phyloP scores from a whole-genome alignment of 2,797 vertebrate genomes.

The Myotis pilosus region DNA sequence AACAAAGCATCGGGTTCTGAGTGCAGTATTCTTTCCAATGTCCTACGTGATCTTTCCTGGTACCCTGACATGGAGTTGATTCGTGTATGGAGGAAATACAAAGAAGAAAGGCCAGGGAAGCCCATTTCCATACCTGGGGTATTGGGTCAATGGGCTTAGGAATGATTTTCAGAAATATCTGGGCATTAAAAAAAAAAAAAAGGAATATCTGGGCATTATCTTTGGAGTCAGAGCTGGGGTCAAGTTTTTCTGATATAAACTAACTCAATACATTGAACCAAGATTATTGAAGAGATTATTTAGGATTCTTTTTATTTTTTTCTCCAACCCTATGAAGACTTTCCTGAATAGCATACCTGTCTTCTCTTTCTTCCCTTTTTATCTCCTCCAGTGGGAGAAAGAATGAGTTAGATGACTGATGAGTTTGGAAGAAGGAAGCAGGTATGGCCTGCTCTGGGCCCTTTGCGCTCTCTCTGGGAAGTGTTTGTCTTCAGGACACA shows the following conservation, averaged over 20 bases:
- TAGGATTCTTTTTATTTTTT: neutral
- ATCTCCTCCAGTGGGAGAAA: neutral
- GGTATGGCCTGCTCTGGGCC: neutral
- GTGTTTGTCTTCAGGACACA: neutral
- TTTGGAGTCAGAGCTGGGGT: neutral
- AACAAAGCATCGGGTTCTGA: neutral
- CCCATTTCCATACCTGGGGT: neutral
- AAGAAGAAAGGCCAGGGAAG: neutral
- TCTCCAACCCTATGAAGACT: neutral
- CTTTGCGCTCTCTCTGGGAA: neutral
- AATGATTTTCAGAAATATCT: neutral
- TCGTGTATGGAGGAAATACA: neutral
- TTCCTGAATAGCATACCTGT: neutral
- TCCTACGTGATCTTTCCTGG: neutral
- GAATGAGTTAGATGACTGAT: neutral
- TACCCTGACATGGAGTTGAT: neutral
- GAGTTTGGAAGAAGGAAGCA: neutral
- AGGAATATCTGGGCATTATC: neutral
- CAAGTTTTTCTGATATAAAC: neutral
- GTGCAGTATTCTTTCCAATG: neutral
- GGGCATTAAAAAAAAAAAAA: neutral
- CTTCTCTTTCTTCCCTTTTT: neutral
- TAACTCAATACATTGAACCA: neutral
- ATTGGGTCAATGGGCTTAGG: neutral
- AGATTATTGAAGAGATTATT: neutral